Evolutionary conservation across 2,797 vertebrate genomes (phyloP), one percentile per base, ranked within the genome.

Genomic region (Nannoperca australis): DNA sequence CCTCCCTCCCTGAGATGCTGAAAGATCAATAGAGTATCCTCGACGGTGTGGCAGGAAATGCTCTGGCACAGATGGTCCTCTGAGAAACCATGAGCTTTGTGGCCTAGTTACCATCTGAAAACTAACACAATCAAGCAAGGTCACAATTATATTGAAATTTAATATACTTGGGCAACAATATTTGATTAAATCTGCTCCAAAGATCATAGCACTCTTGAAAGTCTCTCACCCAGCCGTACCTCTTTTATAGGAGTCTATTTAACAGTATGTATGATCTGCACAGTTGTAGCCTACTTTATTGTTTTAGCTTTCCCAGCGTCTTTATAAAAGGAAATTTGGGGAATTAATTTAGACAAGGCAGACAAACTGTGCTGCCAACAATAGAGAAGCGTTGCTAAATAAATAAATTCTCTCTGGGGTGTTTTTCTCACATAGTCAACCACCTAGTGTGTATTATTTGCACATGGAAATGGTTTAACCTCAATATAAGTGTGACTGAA

Each of bases 1-100:
- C 73, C 66, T 75, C 66, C 77, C 86, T 61, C 66, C 77, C 86
- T 61, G 86, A 93, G 90, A 93, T 86, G 70, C 87, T 85, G 76
- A 88, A 82, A 92, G 93, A 95, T 95, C 94, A 94, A 95, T 94
- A 91, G 89, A 85, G 88, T 90, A 87, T 93, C 88, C 87, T 92
- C 85, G 9, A 82, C 74, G 89, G 85, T 88, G 84, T 88, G 88
- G 89, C 88, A 90, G 93, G 88, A 93, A 93, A 88, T 70, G 84
- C 89, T 90, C 70, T 49, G 73, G 83, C 89, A 88, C 91, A 94
- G 89, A 93, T 84, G 83, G 85, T 85, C 90, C 88, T 87, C 79
- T 27, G 91, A 90, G 93, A 86, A 90, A 88, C 79, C 67, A 50
- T 27, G 71, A 88, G 90, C 77, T 87, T 87, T 78, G 85, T 92